Evolutionary conservation across 2,888 invertebrate species (phyloP), one percentile per base, ranked within the genome.

Genomic region (Nycteola revayana): DNA sequence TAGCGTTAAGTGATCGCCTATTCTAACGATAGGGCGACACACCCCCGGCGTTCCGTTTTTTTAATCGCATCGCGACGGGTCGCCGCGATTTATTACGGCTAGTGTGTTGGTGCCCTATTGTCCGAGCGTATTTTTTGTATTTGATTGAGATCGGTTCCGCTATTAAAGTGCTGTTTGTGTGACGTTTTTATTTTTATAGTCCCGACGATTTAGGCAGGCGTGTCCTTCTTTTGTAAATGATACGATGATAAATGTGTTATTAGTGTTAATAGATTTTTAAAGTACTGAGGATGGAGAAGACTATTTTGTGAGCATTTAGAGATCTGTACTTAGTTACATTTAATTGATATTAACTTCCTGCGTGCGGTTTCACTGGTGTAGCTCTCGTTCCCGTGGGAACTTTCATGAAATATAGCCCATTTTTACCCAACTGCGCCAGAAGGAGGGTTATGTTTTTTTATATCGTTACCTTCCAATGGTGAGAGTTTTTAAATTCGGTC

Each of bases 71-170:
- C 74, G 58, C 76, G 59, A 63, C 79, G 76, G 75, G 75, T 71
- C 63, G 65, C 61, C 58, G 60, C 68, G 71, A 74, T 76, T 74
- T 69, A 72, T 72, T 57, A 71, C 68, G 70, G 72, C 41, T 54
- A 66, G 73, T 78, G 75, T 77, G 66, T 45, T 67, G 63, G 62
- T 47, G 57, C 59, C 66, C 65, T 76, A 59, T 58, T 63, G 52
- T 68, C 55, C 56, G 37, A 44, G 18, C 39, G 42, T n/a, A 42
- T 47, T 54, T 64, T 59, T 48, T 54, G 48, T 60, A 43, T 49
- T 72, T 73, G 72, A 79, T 80, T 75, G 72, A 55, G 65, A 82
- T 83, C 74, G 59, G 78, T 79, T 77, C 68, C 71, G 73, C 66
- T 49, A 54, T 57, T 66, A 59, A 55, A 55, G 46, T 52, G 47